Evolutionary conservation across 1,140 invertebrate genomes (phyloP), one percentile per base, ranked within the genome.

Genomic region (Colletes gigas): DNA sequence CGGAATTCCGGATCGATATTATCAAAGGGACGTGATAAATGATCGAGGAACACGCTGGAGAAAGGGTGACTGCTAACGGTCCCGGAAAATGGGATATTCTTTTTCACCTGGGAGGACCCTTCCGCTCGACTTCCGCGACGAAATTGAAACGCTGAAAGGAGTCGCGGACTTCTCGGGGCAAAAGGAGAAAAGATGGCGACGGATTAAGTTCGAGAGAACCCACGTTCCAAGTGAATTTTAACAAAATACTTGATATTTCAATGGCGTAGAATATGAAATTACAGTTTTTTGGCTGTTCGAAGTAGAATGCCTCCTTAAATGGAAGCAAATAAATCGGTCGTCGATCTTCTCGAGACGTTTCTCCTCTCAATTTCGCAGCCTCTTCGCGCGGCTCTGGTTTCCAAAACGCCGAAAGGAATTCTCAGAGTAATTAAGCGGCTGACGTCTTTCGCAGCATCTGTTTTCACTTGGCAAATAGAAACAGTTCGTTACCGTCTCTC

Each of bases 391-490:
- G 10, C 41, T 50, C 14, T 67, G 5, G 54, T 52, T 68, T 67
- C 63, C 62, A 2, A 59, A 47, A 67, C 21, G 62, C 21, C 30
- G 21, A 57, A 19, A 75, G 63, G 54, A 75, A 80, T 75, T 80
- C 63, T 4, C n/a, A 41, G 54, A 41, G 78, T 80, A 80, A 80
- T 75, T 75, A 80, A 68, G 44, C 71, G 41, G 10, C 50, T 55
- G 50, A 54, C 57, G 57, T 67, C 72, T 75, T 75, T n/a, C 52
- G 10, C 15, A 30, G 57, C 66, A 71, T 69, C 76, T 55, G 71
- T 74, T 69, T 63, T 55, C 71, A 41, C 54, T 79, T 19, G 77
- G 75, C 77, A 67, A 73, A 65, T 17, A 52, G 41, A n/a, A 50
- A 39, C 30, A 15, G 21, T 14, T 30, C 15, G 14, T 15, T 68